These are phyloP conservation scores for Sabatieria punctata DNA, from an alignment of 2,888 invertebrate species.

Conservation along the genomic window DNA sequence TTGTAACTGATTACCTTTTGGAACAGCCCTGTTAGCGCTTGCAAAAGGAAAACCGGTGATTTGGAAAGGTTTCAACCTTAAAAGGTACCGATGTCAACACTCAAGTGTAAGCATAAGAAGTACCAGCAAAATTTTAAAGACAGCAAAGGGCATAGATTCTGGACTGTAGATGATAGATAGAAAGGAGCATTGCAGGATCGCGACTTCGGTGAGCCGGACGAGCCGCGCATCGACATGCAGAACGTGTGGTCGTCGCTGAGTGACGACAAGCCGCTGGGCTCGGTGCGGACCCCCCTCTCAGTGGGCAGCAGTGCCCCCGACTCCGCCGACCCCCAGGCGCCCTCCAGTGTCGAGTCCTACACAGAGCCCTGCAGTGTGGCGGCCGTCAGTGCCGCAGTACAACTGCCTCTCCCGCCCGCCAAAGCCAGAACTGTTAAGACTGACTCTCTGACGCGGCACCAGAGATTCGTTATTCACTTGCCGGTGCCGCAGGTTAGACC, in stretches of 20 bases:
- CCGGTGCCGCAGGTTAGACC: conserved; percentile 54
- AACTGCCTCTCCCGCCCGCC: not conserved
- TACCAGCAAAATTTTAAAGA: too few species aligned
- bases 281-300: not conserved
- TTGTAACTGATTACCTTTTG: too few species aligned
- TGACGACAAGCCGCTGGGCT: not conserved
- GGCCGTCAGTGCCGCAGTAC: too few species aligned
- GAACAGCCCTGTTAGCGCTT: too few species aligned
- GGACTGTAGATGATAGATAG: too few species aligned
- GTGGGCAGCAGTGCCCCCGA: conserved; percentile 6
- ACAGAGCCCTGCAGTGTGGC: not conserved
- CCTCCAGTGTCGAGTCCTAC: conserved; percentile 5
- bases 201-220: not conserved
- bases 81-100: too few species aligned
- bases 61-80: too few species aligned
- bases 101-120: too few species aligned
- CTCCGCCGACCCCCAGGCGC: conserved; percentile 7
- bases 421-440: conserved; percentile 40
- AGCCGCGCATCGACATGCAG: not conserved
- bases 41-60: too few species aligned
- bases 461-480: conserved; percentile 72
- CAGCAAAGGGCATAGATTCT: too few species aligned
- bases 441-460: conserved; percentile 24
- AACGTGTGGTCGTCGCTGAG: not conserved
- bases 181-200: not conserved